Base-by-base conservation (phyloP, 2,888 invertebrate genomes). In the Carabus problematicus region DNA sequence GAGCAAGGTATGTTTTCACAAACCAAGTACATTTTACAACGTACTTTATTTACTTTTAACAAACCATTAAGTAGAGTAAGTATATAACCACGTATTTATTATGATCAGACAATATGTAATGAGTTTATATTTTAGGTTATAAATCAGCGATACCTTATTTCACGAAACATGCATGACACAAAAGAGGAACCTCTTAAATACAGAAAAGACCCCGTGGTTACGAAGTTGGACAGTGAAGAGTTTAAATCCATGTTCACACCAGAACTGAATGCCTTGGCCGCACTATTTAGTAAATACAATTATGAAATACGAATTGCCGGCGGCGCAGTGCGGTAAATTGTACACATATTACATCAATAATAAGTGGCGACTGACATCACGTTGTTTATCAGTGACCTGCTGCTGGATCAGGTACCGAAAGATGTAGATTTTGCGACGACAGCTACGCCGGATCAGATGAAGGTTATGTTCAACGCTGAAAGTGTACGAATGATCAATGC, bases 351-450 rank as follows among this genome's bases (percentile, higher is more conserved):
- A 14, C 40, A 42, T n/a, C 16, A 41, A n/a, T 11, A 8, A 18
- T 61, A 47, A 47, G 9, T 70, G 12, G 47, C 12, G 39, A 29
- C 29, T 29, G 29, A 29, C 6, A 6, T 29, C 29, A 29, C n/a
- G n/a, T 61, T 42, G 47, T 70, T 64, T 67, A 56, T 40, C 74
- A 88, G 94, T 73, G 95, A 95, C 81, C 84, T 95, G 40, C 79
- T 96, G n/a, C 87, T 91, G 87, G 88, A 89, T 3, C 87, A 86
- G 61, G 82, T 84, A 73, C 97, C 97, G 0, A 91, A 91, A 77
- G 99, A 99, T 82, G 83, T 99, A 60, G 99, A 99, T 83, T 97
- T 99, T 84, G 99, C 99, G 0, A 97, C 98, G 6, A 93, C 92
- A 12, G 99, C 99, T 8, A 98, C 98, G 0, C 99, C 99, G 0